These are phyloP conservation scores for Parnassius orleans DNA, from an alignment of 2,888 invertebrate species.

Conservation along the genomic window DNA sequence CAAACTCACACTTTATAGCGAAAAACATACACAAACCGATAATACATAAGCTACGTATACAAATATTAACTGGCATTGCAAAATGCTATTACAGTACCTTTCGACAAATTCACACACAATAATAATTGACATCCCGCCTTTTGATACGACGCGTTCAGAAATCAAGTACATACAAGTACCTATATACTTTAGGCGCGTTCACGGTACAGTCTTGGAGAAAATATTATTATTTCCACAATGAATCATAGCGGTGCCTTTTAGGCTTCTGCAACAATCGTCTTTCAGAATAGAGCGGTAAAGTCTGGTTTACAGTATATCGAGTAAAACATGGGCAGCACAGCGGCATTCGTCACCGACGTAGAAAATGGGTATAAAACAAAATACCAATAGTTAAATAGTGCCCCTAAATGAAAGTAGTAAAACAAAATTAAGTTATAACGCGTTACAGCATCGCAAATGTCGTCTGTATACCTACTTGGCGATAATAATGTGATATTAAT, in stretches of 20 bases:
- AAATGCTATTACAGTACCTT: constrained; percentile 41
- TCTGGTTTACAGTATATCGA: constrained; percentile 60
- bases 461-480: not conserved
- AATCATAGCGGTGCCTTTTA: constrained; percentile 60
- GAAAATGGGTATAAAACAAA: constrained; percentile 79
- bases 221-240: constrained; percentile 70
- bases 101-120: constrained; percentile 35
- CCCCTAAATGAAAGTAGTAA: constrained; percentile 53
- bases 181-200: constrained; percentile 20
- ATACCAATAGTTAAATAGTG: constrained; percentile 75
- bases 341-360: constrained; percentile 75
- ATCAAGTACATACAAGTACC: constrained; percentile 4
- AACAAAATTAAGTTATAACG: constrained; percentile 41
- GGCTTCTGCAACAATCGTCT: constrained; percentile 59
- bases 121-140: constrained; percentile 49
- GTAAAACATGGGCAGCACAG: constrained; percentile 72
- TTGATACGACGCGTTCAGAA: constrained; percentile 44
- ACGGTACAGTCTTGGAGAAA: constrained; percentile 39
- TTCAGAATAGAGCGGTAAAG: constrained; percentile 65
- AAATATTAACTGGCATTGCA: constrained; percentile 42
- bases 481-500: not conserved
- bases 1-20: constrained; percentile 74
- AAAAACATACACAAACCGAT: constrained; percentile 77
- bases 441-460: constrained; percentile 24
- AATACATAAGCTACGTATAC: constrained; percentile 54